A percentile compares a stretch with the other conserved stretches of the same genome.
Evolutionary conservation across 2,888 invertebrate genomes (phyloP).

Genomic region (Cantharis lateralis): DNA sequence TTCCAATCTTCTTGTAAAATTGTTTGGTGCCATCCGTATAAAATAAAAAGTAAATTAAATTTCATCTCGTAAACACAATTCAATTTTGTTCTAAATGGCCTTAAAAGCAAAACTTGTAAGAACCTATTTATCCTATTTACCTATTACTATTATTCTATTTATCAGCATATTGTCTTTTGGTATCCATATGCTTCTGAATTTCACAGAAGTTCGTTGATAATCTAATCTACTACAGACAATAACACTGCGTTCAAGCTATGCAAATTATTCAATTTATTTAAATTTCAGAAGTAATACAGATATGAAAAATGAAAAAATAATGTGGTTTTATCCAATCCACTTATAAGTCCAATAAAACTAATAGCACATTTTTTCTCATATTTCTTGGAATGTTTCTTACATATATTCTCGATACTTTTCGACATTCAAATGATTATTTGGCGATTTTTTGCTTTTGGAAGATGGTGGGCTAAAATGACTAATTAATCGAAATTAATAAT

Average conservation of each 20-base stretch:
- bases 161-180: neutral
- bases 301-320: neutral
- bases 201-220: neutral
- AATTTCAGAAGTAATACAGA: neutral
- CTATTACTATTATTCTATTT: too few species aligned
- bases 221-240: neutral
- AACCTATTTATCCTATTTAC: too few species aligned
- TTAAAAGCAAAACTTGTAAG: too few species aligned
- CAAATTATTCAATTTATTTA: neutral
- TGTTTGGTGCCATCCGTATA: too few species aligned
- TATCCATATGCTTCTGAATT: neutral
- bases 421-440: slow-evolving; percentile 61
- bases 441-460: slow-evolving; percentile 59
- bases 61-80: too few species aligned
- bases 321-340: slow-evolving; percentile 55
- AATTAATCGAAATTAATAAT: neutral
- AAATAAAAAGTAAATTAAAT: too few species aligned
- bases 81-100: too few species aligned
- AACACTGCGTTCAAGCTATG: neutral
- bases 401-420: slow-evolving; percentile 59
- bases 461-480: slow-evolving; percentile 62
- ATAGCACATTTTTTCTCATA: slow-evolving; percentile 58
- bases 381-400: slow-evolving; percentile 55
- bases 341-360: slow-evolving; percentile 60
- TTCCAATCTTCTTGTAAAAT: too few species aligned